These are phyloP conservation scores for Equus quagga DNA, from an alignment of 2,113 vertebrate species.

Conservation along the genomic window DNA sequence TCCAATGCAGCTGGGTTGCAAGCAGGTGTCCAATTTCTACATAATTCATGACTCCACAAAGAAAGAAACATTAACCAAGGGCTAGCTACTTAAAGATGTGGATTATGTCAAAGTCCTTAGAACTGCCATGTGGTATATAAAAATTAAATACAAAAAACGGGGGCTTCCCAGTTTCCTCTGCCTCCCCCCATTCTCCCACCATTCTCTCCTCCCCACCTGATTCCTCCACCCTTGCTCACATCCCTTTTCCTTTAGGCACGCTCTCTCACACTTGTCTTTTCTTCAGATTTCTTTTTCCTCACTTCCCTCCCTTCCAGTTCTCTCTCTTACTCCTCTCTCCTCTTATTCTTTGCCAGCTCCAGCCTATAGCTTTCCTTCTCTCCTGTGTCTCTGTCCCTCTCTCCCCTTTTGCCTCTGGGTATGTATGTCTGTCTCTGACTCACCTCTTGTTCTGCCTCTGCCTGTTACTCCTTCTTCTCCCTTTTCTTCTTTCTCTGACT, in stretches of 20 bases:
- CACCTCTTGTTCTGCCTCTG: background rate
- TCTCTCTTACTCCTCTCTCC: background rate
- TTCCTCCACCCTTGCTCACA: too few species aligned
- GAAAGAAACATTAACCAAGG: slow-evolving; percentile 13
- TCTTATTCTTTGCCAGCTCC: background rate
- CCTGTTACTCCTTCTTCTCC: background rate
- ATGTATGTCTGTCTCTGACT: background rate
- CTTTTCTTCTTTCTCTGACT: background rate
- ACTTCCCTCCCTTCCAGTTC: background rate
- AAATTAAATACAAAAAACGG: background rate
- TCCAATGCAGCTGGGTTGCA: background rate
- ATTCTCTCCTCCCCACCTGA: background rate
- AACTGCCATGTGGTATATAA: background rate
- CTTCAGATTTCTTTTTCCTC: background rate
- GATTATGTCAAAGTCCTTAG: slow-evolving; percentile 1
- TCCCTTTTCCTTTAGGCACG: background rate
- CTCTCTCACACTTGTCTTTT: background rate
- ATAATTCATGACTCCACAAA: background rate
- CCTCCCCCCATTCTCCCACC: background rate
- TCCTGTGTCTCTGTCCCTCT: background rate
- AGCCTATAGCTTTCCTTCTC: background rate
- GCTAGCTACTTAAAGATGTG: slow-evolving; percentile 1
- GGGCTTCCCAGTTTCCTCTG: background rate
- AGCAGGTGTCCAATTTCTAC: slow-evolving; percentile 12
- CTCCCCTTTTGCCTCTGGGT: background rate